Evolutionary conservation across 1,140 invertebrate genomes (phyloP).

Genomic region (Dendroctonus valens): DNA sequence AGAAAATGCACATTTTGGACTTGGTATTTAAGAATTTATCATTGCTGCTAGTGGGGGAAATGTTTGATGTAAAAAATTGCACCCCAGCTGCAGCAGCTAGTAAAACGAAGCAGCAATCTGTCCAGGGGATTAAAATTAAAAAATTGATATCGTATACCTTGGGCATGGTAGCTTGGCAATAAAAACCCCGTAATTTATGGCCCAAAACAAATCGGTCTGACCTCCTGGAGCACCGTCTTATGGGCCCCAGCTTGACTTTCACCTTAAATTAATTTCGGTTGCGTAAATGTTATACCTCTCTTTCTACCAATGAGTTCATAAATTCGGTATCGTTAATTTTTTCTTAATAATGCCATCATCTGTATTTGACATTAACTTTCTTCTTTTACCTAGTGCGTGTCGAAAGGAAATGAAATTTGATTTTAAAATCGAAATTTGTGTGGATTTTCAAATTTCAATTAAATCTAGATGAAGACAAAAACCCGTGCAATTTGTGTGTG

Average conservation of each 20-base stretch:
- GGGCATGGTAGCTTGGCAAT: constrained; percentile 9
- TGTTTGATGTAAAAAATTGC: too few species aligned
- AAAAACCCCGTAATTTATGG: constrained; percentile 30
- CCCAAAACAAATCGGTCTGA: constrained; percentile 30
- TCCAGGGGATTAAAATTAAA: constrained; percentile 16
- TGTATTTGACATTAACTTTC: too few species aligned
- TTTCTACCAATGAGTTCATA: constrained; percentile 7
- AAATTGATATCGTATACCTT: constrained; percentile 22
- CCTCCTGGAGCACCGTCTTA: constrained; percentile 22
- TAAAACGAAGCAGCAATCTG: neutral
- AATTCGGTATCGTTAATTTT: neutral
- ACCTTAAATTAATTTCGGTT: constrained; percentile 32
- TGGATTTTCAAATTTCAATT: too few species aligned
- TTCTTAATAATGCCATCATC: too few species aligned
- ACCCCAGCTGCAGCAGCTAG: neutral
- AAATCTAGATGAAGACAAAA: too few species aligned
- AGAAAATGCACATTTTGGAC: too few species aligned
- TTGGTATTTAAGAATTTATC: too few species aligned
- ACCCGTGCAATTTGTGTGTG: too few species aligned
- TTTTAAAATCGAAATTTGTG: too few species aligned
- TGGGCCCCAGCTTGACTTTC: constrained; percentile 25
- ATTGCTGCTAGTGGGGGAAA: too few species aligned
- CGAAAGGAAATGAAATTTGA: too few species aligned
- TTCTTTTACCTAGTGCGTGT: too few species aligned
- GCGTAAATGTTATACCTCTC: constrained; percentile 17